phyloP scores from a whole-genome alignment of 1,140 invertebrate genomes.

The Solenopsis fugax region DNA sequence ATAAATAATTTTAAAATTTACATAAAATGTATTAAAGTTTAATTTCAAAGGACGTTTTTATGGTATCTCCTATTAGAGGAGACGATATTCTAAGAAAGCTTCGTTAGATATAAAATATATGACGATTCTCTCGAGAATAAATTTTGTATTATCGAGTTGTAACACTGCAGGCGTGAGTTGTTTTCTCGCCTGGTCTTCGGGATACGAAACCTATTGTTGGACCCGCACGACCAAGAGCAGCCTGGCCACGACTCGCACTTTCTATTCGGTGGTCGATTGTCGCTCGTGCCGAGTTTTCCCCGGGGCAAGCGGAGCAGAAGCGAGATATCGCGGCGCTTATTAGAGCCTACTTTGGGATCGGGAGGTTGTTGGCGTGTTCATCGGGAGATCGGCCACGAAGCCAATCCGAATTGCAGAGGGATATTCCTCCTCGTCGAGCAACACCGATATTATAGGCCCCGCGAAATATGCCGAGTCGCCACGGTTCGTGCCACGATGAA shows the following conservation, averaged over 20 bases:
- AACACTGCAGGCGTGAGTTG: constrained; percentile 8
- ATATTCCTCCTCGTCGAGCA: constrained; percentile 35
- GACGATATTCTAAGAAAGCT: not conserved
- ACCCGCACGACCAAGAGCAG: constrained; percentile 34
- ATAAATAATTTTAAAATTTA: not conserved
- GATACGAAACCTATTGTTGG: constrained; percentile 55
- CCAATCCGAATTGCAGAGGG: constrained; percentile 59
- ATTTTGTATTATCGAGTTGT: constrained; percentile 12
- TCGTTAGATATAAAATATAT: not conserved
- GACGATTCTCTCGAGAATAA: not conserved
- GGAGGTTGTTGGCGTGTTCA: constrained; percentile 43
- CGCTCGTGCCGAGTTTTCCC: constrained; percentile 62
- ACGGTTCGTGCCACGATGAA: constrained; percentile 64
- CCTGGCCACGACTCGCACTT: constrained; percentile 64
- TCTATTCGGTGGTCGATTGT: constrained; percentile 62
- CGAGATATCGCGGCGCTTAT: constrained; percentile 54
- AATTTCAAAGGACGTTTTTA: not conserved
- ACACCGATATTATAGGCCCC: constrained; percentile 72
- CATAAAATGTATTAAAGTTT: not conserved
- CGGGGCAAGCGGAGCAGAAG: constrained; percentile 54
- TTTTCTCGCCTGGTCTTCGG: constrained; percentile 52
- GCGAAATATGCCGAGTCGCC: constrained; percentile 53
- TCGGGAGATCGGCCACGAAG: constrained; percentile 62
- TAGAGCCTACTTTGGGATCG: constrained; percentile 54
- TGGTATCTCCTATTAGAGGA: not conserved